Conservation (phyloP, 2,888 invertebrate species). For the Eristalis arbustorum region DNA sequence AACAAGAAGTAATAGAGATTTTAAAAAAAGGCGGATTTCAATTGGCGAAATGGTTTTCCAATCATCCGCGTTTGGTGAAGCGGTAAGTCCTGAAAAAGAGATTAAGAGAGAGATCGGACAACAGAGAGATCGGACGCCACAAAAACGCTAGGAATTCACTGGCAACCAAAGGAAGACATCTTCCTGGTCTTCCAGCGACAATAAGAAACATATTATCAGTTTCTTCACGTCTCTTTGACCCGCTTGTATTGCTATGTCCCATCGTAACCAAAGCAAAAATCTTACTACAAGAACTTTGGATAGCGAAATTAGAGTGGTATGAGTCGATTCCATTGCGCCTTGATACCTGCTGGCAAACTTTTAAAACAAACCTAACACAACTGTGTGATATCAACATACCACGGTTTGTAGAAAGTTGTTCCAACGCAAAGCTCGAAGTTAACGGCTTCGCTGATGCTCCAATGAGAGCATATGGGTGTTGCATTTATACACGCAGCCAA, state of each 20-base stretch:
- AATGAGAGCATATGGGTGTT: conserved; percentile 6
- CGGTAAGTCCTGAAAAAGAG: not conserved
- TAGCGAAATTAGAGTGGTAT: conserved; percentile 34
- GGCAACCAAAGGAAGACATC: conserved; percentile 15
- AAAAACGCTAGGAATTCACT: conserved; percentile 43
- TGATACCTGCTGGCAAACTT: conserved; percentile 23
- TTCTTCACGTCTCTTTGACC: conserved; percentile 43
- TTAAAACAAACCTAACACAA: conserved; percentile 16
- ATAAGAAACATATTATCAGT: not conserved
- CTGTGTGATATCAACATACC: conserved; percentile 6
- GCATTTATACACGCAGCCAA: not conserved
- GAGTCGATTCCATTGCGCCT: conserved; percentile 46
- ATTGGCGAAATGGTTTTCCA: not conserved
- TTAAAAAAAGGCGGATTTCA: no score
- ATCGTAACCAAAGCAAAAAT: conserved; percentile 43
- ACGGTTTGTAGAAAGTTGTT: conserved; percentile 11
- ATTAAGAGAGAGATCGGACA: not conserved
- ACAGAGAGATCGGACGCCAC: conserved; percentile 13
- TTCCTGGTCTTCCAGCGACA: not conserved
- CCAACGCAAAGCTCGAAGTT: not conserved
- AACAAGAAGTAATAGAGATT: no score
- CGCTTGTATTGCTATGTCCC: conserved; percentile 42
- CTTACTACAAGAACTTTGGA: conserved; percentile 31
- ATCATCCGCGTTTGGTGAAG: not conserved
- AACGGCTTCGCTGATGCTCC: conserved; percentile 4